Percentiles rank a stretch among this genome's conserved stretches.
These are phyloP conservation scores for Crotophaga sulcirostris DNA, from an alignment of 2,113 vertebrate species.

Conservation along the genomic window DNA sequence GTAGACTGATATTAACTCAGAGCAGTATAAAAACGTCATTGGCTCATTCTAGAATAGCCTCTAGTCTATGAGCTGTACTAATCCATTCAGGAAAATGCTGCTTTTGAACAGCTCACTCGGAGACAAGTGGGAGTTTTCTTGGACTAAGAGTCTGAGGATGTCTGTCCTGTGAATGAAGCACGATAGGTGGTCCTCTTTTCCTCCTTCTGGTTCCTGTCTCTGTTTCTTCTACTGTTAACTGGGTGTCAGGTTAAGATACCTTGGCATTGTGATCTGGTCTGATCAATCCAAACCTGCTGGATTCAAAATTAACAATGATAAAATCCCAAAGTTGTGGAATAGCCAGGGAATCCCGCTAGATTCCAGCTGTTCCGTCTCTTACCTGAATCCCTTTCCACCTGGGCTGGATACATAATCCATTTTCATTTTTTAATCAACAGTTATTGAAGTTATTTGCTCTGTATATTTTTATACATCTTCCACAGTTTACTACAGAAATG, in stretches of 20 bases:
- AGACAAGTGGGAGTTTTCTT: slow-evolving; percentile 34
- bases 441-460: background rate
- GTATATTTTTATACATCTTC: background rate
- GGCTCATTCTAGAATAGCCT: background rate
- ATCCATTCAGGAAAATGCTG: slow-evolving; percentile 1
- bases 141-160: background rate
- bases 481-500: background rate
- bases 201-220: background rate
- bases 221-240: background rate
- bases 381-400: background rate
- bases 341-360: background rate
- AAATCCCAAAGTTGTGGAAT: background rate
- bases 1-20: background rate
- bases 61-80: background rate
- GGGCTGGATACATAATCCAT: background rate
- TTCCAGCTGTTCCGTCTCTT: background rate
- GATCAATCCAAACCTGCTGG: background rate
- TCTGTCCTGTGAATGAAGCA: background rate
- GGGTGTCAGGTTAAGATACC: background rate
- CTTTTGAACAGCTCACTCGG: background rate
- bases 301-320: background rate
- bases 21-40: background rate
- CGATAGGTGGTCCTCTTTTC: background rate
- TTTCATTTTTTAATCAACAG: background rate
- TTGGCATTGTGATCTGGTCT: background rate